Percentiles rank a stretch among this genome's conserved stretches.
These are phyloP conservation scores for Nansenia antarctica DNA, from an alignment of 2,113 vertebrate species.

Conservation along the genomic window DNA sequence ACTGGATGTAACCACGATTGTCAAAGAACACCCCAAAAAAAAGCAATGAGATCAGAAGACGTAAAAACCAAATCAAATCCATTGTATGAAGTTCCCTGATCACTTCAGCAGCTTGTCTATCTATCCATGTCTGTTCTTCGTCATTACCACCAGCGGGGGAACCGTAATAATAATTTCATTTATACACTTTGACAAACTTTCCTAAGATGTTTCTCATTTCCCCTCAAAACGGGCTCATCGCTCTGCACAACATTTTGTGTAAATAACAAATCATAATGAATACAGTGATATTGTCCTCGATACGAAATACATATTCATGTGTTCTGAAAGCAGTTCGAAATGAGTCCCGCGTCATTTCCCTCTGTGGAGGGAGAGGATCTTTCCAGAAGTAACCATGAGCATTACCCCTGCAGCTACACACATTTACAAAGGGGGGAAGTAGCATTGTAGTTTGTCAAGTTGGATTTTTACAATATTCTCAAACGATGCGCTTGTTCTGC, in stretches of 20 bases:
- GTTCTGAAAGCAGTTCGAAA: slow-evolving; percentile 27
- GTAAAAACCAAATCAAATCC: not conserved
- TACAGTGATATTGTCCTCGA: slow-evolving; percentile 17
- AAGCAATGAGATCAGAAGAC: not conserved
- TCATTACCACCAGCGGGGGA: slow-evolving; percentile 24
- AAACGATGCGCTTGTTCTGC: not conserved
- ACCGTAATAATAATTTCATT: not conserved
- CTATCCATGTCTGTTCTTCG: slow-evolving; percentile 42
- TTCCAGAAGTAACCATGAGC: slow-evolving; percentile 16
- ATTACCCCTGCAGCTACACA: slow-evolving; percentile 10
- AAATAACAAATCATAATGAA: slow-evolving; percentile 59
- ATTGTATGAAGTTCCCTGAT: not conserved
- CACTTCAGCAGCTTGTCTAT: not conserved
- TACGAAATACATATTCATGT: slow-evolving; percentile 60
- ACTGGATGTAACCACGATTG: not conserved
- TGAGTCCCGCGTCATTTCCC: slow-evolving; percentile 52
- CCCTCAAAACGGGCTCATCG: not conserved
- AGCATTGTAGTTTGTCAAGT: slow-evolving; percentile 27
- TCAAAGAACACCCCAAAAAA: too few relatives aligned
- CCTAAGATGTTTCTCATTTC: not conserved
- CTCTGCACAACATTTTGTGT: slow-evolving; percentile 30
- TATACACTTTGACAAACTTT: not conserved
- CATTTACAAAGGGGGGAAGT: slow-evolving; percentile 20
- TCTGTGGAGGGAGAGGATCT: slow-evolving; percentile 25
- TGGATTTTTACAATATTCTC: not conserved